These are phyloP conservation scores for Palythoa heliodiscus DNA, from an alignment of 92 coral and sea anemone species.

Conservation along the genomic window DNA sequence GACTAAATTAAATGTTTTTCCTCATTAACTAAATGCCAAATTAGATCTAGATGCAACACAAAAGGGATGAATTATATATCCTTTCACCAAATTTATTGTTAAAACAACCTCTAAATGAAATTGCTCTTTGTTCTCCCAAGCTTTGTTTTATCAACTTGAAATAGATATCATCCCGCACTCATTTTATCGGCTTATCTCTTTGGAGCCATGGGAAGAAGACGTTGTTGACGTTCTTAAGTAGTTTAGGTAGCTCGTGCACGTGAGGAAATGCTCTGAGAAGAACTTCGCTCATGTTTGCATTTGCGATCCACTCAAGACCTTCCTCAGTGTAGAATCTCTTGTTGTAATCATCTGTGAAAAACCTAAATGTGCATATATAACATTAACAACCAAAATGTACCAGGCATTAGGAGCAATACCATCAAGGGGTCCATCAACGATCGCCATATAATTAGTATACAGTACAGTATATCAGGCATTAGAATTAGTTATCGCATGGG, in stretches of 20 bases:
- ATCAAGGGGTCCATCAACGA: not conserved
- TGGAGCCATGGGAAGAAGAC: slow-evolving; percentile 78
- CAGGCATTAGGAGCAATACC: not conserved
- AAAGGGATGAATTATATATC: too few relatives aligned
- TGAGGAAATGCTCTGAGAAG: slow-evolving; percentile 68
- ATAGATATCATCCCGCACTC: too few relatives aligned
- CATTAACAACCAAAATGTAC: not conserved
- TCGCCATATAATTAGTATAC: too few relatives aligned
- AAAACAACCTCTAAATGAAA: too few relatives aligned
- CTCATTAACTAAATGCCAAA: too few relatives aligned
- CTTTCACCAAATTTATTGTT: too few relatives aligned
- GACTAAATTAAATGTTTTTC: too few relatives aligned
- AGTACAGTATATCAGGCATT: too few relatives aligned
- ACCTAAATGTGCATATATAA: slow-evolving; percentile 34
- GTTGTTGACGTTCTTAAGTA: slow-evolving; percentile 56
- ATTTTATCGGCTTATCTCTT: not conserved
- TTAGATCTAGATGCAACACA: too few relatives aligned
- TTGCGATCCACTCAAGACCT: slow-evolving; percentile 76
- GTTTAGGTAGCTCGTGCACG: slow-evolving; percentile 38
- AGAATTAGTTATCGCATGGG: too few relatives aligned
- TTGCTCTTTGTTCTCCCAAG: too few relatives aligned
- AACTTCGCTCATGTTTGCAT: slow-evolving; percentile 61
- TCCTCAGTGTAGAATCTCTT: slow-evolving; percentile 62
- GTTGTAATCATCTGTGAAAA: slow-evolving; percentile 69
- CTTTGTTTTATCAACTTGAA: too few relatives aligned